Evolutionary conservation across 35 echinoderm and acorn worm species (phyloP).

Genomic region (Heliocidaris tuberculata): DNA sequence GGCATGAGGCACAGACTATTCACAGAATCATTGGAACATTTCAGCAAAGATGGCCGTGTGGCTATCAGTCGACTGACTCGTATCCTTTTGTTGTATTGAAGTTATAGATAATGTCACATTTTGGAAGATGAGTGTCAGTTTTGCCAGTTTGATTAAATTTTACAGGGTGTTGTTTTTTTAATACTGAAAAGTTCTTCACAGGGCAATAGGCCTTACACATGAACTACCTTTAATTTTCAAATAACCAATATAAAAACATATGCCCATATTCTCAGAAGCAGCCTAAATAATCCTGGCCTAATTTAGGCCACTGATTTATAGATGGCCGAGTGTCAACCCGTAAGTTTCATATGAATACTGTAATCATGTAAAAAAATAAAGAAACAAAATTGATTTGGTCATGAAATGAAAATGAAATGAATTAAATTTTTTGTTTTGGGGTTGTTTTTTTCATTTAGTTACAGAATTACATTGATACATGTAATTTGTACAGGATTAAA

Average conservation of each 20-base stretch:
- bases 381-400: neutral
- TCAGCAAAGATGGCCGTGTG: conserved; percentile 71
- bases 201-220: neutral
- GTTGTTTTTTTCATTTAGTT: neutral
- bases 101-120: neutral
- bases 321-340: too few species aligned
- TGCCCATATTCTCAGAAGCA: neutral
- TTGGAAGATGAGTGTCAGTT: neutral
- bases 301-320: too few species aligned
- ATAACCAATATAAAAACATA: too few species aligned
- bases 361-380: neutral
- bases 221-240: neutral
- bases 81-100: conserved; percentile 74
- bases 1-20: conserved; percentile 67
- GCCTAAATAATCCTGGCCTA: too few species aligned
- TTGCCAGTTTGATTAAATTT: neutral
- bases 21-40: conserved; percentile 67
- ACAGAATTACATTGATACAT: neutral
- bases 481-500: too few species aligned
- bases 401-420: too few species aligned
- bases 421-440: too few species aligned
- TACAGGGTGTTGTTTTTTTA: neutral
- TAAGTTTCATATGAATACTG: too few species aligned
- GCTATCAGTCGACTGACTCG: conserved; percentile 76
- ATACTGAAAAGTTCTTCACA: neutral